phyloP scores from a whole-genome alignment of 2,113 vertebrate species.

The Dasyornis broadbenti region DNA sequence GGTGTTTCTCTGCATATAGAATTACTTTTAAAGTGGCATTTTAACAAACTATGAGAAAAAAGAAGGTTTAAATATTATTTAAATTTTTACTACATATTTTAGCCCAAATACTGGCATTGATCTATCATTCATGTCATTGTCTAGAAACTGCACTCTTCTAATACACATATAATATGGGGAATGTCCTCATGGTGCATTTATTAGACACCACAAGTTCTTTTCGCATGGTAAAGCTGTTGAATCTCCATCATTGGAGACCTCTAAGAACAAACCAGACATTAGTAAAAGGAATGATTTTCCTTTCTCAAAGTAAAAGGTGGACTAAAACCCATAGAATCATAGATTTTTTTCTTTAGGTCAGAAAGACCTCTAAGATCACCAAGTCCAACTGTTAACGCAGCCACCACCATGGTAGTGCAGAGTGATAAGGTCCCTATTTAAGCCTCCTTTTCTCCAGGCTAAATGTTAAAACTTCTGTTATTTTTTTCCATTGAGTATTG shows the following conservation, averaged over 20 bases:
- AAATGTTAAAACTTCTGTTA: neutral
- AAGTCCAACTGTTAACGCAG: neutral
- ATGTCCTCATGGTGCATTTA: neutral
- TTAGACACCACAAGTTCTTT: neutral
- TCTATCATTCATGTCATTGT: neutral
- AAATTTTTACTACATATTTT: neutral
- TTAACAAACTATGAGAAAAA: neutral
- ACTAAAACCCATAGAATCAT: neutral
- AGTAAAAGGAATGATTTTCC: neutral
- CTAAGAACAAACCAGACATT: neutral
- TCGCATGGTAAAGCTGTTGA: neutral
- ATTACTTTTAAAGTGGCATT: neutral
- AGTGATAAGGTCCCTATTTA: neutral
- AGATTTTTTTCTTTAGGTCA: neutral
- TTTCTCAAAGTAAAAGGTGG: neutral
- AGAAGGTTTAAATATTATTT: neutral
- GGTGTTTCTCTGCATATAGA: neutral
- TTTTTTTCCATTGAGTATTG: neutral
- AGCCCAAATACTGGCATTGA: neutral
- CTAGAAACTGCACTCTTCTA: neutral
- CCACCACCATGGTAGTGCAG: neutral
- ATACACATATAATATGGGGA: neutral
- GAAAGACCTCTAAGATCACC: neutral
- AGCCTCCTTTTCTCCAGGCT: neutral
- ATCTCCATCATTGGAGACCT: neutral